A percentile compares a stretch with the other conserved stretches of the same genome.
These are phyloP conservation scores for Lasioglossum vierecki DNA, from an alignment of 2,888 invertebrate genomes.

Conservation along the genomic window DNA sequence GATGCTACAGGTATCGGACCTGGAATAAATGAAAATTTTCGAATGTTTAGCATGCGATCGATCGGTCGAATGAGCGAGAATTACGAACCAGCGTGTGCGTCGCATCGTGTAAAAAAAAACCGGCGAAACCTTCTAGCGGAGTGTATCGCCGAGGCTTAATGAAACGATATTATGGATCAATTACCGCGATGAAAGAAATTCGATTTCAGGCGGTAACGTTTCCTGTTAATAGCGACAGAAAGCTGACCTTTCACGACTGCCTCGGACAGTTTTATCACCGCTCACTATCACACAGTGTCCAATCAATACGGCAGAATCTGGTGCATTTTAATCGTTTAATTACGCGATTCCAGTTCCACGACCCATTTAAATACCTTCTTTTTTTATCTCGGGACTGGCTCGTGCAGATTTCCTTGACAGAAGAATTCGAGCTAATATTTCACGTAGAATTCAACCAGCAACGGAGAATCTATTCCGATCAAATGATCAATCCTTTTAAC, in stretches of 20 bases:
- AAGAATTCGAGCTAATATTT: background rate
- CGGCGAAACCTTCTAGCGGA: background rate
- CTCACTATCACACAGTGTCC: slow-evolving; percentile 14
- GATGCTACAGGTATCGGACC: background rate
- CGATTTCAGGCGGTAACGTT: slow-evolving; percentile 18
- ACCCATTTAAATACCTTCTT: slow-evolving; percentile 1
- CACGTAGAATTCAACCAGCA: background rate
- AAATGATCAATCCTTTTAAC: background rate
- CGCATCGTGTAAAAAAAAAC: background rate
- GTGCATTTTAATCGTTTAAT: slow-evolving; percentile 41
- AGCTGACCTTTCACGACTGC: slow-evolving; percentile 39
- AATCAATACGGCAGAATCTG: slow-evolving; percentile 26
- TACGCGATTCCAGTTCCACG: slow-evolving; percentile 18
- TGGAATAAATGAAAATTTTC: background rate
- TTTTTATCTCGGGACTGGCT: background rate
- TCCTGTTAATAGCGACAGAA: slow-evolving; percentile 18
- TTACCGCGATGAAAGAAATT: slow-evolving; percentile 35
- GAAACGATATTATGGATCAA: slow-evolving; percentile 6
- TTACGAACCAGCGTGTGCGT: background rate
- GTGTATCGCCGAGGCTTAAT: slow-evolving; percentile 12
- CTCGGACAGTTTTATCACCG: slow-evolving; percentile 39
- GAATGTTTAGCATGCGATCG: background rate
- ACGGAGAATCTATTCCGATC: background rate
- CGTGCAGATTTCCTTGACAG: background rate
- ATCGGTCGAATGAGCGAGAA: background rate